These are phyloP conservation scores for Coelogynopora nodosa DNA, from an alignment of 2,888 invertebrate genomes.

Conservation along the genomic window DNA sequence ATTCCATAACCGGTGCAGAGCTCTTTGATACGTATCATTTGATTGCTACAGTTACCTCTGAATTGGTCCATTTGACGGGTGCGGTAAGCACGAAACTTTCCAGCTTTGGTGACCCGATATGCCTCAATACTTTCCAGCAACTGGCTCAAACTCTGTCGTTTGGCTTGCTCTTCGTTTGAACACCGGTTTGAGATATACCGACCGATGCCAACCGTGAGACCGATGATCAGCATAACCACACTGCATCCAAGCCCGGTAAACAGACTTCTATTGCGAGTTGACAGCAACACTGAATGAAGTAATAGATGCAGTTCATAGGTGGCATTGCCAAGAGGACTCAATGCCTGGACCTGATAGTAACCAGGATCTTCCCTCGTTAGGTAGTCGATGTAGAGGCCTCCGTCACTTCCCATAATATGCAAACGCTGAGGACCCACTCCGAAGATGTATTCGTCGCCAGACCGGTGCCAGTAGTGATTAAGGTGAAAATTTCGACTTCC, in stretches of 20 bases:
- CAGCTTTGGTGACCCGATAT: slow-evolving; percentile 79
- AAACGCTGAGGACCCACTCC: slow-evolving; percentile 63
- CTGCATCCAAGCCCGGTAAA: not conserved
- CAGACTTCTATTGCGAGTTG: not conserved
- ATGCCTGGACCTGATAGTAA: slow-evolving; percentile 70
- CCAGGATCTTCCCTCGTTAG: slow-evolving; percentile 70
- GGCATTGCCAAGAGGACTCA: not conserved
- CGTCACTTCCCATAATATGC: slow-evolving; percentile 70
- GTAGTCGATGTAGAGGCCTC: slow-evolving; percentile 74
- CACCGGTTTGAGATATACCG: not conserved
- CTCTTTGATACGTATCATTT: slow-evolving; percentile 54
- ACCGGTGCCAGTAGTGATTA: slow-evolving; percentile 52
- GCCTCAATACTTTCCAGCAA: slow-evolving; percentile 85
- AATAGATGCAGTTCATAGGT: slow-evolving; percentile 63
- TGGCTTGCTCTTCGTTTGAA: slow-evolving; percentile 59
- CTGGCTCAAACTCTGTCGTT: slow-evolving; percentile 77
- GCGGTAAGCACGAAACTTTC: slow-evolving; percentile 56
- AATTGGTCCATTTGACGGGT: slow-evolving; percentile 54
- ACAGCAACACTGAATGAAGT: not conserved
- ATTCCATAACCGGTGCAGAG: slow-evolving; percentile 64
- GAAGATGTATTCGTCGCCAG: slow-evolving; percentile 42
- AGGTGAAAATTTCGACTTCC: slow-evolving; percentile 49
- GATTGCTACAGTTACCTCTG: slow-evolving; percentile 55
- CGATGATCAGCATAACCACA: slow-evolving; percentile 28
- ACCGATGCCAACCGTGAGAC: not conserved